Percentiles rank a stretch among this genome's conserved stretches.
These are phyloP conservation scores for Grapholita molesta DNA, from an alignment of 1,140 invertebrate species.

Conservation along the genomic window DNA sequence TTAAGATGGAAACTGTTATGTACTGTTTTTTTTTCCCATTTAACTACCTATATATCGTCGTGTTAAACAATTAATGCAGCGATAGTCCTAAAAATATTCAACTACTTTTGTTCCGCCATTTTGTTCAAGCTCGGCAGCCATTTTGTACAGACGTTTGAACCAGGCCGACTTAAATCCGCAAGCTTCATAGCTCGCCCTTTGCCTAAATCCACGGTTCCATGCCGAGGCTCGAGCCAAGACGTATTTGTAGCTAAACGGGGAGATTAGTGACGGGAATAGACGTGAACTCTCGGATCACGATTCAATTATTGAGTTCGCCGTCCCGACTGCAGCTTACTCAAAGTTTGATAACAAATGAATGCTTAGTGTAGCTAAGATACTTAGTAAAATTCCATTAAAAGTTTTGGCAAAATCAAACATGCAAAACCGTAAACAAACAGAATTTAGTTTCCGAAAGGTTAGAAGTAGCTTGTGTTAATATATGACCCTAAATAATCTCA, in stretches of 20 bases:
- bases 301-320: slow-evolving; percentile 11
- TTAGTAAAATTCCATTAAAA: not conserved
- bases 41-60: too few relatives aligned
- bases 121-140: not conserved
- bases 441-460: too few relatives aligned
- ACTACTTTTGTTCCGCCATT: too few relatives aligned
- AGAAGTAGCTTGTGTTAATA: not conserved
- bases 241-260: slow-evolving; percentile 11
- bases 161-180: not conserved
- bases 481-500: too few relatives aligned
- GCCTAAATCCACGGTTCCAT: not conserved
- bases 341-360: not conserved
- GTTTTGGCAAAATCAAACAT: not conserved
- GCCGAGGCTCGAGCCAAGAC: slow-evolving; percentile 6
- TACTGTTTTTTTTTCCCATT: too few relatives aligned
- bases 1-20: too few relatives aligned
- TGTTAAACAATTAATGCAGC: too few relatives aligned
- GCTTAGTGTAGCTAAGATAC: not conserved
- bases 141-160: not conserved
- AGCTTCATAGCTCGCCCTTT: not conserved
- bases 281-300: slow-evolving; percentile 3
- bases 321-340: not conserved
- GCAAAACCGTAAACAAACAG: not conserved
- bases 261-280: slow-evolving; percentile 15
- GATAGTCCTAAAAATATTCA: too few relatives aligned